Evolutionary conservation across 1,140 invertebrate species (phyloP).

Genomic region (Drosophila punjabiensis): DNA sequence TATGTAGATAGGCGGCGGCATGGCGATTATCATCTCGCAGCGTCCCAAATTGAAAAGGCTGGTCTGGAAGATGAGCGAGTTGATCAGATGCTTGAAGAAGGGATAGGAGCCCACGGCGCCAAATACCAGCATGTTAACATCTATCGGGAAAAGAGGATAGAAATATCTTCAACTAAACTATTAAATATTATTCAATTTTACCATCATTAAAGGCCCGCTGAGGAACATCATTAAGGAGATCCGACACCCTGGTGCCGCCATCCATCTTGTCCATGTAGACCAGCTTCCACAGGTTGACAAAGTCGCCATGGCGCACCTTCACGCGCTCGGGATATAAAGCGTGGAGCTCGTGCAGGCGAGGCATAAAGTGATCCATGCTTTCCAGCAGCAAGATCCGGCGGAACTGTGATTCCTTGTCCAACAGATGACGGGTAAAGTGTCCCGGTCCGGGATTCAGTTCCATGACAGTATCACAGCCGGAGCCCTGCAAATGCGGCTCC

Average conservation of each 20-base stretch:
- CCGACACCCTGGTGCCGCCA: slow-evolving; percentile 86
- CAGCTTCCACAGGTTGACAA: slow-evolving; percentile 87
- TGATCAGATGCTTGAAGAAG: slow-evolving; percentile 87
- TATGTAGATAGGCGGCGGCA: slow-evolving; percentile 86
- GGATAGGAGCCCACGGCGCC: slow-evolving; percentile 86
- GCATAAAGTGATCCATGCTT: slow-evolving; percentile 84
- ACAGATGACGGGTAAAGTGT: slow-evolving; percentile 85
- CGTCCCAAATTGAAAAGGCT: slow-evolving; percentile 86
- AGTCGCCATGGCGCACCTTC: slow-evolving; percentile 85
- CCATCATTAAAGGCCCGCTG: slow-evolving; percentile 62
- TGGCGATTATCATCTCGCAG: slow-evolving; percentile 86
- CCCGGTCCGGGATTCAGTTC: slow-evolving; percentile 87
- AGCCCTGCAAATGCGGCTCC: slow-evolving; percentile 69
- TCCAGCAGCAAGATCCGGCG: slow-evolving; percentile 85
- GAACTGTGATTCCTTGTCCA: slow-evolving; percentile 78
- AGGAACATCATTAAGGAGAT: slow-evolving; percentile 85
- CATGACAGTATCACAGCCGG: slow-evolving; percentile 83
- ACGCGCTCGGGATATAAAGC: slow-evolving; percentile 73
- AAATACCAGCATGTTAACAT: slow-evolving; percentile 86
- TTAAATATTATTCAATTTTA: slow-evolving; percentile 42
- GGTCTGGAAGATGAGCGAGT: slow-evolving; percentile 87
- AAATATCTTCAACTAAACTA: not conserved
- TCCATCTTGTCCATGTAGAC: slow-evolving; percentile 87
- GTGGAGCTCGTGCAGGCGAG: slow-evolving; percentile 65
- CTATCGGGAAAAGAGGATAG: slow-evolving; percentile 16